phyloP scores from a whole-genome alignment of 2,888 invertebrate genomes.

The Agriopis aurantiaria region DNA sequence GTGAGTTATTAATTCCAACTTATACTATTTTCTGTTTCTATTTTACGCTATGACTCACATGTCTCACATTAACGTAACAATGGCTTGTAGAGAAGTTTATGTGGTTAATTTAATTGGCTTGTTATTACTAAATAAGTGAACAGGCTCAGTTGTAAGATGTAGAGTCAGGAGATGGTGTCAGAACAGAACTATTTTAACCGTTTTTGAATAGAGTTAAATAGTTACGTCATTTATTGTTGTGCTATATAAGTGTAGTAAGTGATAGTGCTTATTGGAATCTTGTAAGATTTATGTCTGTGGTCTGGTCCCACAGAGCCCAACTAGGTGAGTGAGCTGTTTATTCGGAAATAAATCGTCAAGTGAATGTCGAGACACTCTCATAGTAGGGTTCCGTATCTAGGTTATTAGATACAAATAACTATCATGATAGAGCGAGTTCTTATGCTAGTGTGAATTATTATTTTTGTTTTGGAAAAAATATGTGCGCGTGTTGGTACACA shows the following conservation, averaged over 20 bases:
- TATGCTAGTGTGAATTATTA: too few species aligned
- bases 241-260: neutral
- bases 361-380: too few species aligned
- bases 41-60: conserved; percentile 64
- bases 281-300: neutral
- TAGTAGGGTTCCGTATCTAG: too few species aligned
- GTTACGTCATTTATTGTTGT: neutral
- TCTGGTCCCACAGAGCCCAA: neutral
- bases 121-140: conserved; percentile 2
- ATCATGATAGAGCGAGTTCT: too few species aligned
- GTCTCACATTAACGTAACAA: conserved; percentile 59
- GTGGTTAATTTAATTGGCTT: conserved; percentile 25
- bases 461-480: too few species aligned
- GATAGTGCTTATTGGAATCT: conserved; percentile 3
- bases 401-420: too few species aligned
- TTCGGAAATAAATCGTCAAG: too few species aligned
- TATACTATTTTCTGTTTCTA: conserved; percentile 39
- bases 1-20: conserved; percentile 43
- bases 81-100: conserved; percentile 47
- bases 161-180: neutral
- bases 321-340: neutral
- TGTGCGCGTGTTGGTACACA: too few species aligned
- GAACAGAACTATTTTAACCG: neutral
- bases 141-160: neutral
- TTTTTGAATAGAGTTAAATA: too few species aligned